Evolutionary conservation across 2,797 vertebrate species (phyloP), one percentile per base, ranked within the genome.

Genomic region (Ctenopoma kingsleyae): DNA sequence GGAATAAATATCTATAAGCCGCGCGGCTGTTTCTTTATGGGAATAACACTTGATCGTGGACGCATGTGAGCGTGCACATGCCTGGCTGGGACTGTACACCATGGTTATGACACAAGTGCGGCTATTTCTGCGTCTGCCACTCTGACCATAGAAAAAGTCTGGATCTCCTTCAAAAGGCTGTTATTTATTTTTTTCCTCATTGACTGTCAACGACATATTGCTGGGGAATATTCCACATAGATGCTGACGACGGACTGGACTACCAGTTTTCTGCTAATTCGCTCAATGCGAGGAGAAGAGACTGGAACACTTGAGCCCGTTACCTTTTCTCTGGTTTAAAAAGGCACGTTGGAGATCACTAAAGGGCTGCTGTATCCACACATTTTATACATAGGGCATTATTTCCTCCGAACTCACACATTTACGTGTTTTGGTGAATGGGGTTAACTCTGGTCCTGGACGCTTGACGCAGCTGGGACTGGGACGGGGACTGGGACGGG

Each of bases 391-490:
- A 9, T 10, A 59, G 66, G 78, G 53, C 70, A 54, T 43, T 66
- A 40, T 55, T 67, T 67, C 53, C 54, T 47, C 72, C 61, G 10
- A 61, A 59, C 78, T 62, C 68, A 62, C 57, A 36, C 70, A 52
- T 76, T 25, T 60, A 47, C 32, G 56, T 35, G 59, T 76, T 72
- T 76, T 67, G 54, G 70, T 93, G 82, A 89, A 93, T 92, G 92
- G 90, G 85, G 91, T 72, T 78, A 67, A 80, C 72, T 77, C 84
- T 83, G 78, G 61, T 84, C 60, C 71, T 81, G 88, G 81, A 82
- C 74, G 66, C 60, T 81, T 91, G 87, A 93, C 83, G 80, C 86
- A 64, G 74, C 86, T 79, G 89, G 87, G 76, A 87, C 76, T 23
- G 69, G 68, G 58, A 61, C 66, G 1, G 41, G 73, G 77, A 91